phyloP scores from a whole-genome alignment of 2,888 invertebrate genomes.

The Apotomis turbidana region DNA sequence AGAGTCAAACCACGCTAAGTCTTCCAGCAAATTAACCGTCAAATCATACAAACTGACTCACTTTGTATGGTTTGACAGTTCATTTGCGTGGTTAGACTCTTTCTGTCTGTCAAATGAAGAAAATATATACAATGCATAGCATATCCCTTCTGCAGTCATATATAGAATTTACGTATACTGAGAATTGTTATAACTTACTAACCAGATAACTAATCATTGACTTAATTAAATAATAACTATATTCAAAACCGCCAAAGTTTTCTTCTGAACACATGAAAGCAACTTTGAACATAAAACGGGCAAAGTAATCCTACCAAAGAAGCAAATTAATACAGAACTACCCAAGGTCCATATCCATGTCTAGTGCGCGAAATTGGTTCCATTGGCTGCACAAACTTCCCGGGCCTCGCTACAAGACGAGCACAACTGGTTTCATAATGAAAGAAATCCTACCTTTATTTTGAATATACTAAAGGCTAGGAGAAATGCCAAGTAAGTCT shows the following conservation, averaged over 20 bases:
- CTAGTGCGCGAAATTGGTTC: constrained; percentile 69
- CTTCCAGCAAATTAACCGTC: too few relatives aligned
- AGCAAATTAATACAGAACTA: constrained; percentile 60
- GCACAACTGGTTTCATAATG: not conserved
- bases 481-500: not conserved
- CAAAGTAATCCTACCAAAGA: constrained; percentile 47
- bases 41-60: too few relatives aligned
- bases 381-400: constrained; percentile 65
- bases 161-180: too few relatives aligned
- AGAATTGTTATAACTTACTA: too few relatives aligned
- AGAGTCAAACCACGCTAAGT: too few relatives aligned
- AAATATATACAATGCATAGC: too few relatives aligned
- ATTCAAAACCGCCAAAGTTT: constrained; percentile 4
- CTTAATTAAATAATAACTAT: not conserved
- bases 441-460: constrained; percentile 9
- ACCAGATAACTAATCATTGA: not conserved
- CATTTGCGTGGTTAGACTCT: too few relatives aligned
- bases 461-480: not conserved
- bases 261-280: constrained; percentile 5
- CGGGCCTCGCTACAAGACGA: constrained; percentile 50
- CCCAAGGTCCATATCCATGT: constrained; percentile 59
- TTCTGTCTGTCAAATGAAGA: too few relatives aligned
- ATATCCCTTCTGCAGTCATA: too few relatives aligned
- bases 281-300: constrained; percentile 8
- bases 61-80: too few relatives aligned